A percentile compares a stretch with the other conserved stretches of the same genome.
These are phyloP conservation scores for Pseudocheirus occidentalis DNA, from an alignment of 2,797 vertebrate species.

Conservation along the genomic window DNA sequence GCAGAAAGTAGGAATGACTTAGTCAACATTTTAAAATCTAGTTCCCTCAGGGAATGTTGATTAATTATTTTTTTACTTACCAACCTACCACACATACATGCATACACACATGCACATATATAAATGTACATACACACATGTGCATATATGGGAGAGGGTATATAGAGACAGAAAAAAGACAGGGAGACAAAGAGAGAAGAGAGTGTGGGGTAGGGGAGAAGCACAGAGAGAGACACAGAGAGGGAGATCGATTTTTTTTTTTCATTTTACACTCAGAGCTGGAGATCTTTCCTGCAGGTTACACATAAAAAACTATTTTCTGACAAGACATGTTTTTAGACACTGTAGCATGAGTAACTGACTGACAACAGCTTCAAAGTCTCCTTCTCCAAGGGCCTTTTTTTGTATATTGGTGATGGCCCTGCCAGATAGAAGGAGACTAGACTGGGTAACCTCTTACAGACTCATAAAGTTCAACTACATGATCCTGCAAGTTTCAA, in stretches of 20 bases:
- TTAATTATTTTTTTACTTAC: not conserved
- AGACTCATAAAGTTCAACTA: not conserved
- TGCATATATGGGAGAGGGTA: not conserved
- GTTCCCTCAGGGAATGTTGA: not conserved
- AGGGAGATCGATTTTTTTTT: not conserved
- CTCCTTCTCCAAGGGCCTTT: conserved; percentile 33
- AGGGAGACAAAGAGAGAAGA: not conserved
- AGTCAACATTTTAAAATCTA: not conserved
- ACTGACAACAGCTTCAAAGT: conserved; percentile 26
- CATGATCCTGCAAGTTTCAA: conserved; percentile 9
- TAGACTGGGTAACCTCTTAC: not conserved
- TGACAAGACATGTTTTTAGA: not conserved
- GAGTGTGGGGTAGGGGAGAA: not conserved
- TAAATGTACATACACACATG: not conserved
- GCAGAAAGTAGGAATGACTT: not conserved
- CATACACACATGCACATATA: not conserved
- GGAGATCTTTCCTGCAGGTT: not conserved
- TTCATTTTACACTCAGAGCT: not conserved
- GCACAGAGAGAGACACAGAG: not conserved
- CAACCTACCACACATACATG: not conserved
- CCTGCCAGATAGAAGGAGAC: not conserved
- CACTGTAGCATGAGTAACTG: not conserved
- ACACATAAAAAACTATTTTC: not conserved
- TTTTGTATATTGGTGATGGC: not conserved
- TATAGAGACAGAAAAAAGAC: not conserved